Conservation (phyloP, 92 coral and sea anemone genomes). For the Palythoa grandis region DNA sequence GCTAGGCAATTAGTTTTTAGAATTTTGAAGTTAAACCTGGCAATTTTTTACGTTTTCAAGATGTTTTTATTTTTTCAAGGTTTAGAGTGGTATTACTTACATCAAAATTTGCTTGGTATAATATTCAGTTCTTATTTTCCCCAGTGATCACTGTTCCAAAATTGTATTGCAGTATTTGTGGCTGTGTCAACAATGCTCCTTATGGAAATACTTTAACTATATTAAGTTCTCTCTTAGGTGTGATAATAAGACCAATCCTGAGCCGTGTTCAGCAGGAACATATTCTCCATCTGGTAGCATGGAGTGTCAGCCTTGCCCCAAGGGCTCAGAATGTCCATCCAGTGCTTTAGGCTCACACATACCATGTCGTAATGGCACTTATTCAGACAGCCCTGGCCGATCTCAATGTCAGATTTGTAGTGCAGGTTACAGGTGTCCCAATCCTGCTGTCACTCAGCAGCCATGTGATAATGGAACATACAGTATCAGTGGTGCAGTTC, state of each 20-base stretch:
- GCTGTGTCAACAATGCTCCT: no score
- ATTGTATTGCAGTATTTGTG: no score
- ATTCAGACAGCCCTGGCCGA: constrained; percentile 60
- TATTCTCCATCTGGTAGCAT: constrained; percentile 43
- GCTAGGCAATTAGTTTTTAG: no score
- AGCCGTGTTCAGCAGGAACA: constrained; percentile 48
- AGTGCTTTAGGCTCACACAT: constrained; percentile 51
- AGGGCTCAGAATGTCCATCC: constrained; percentile 79
- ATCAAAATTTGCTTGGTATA: no score
- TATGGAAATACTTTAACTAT: no score
- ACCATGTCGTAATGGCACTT: constrained; percentile 84
- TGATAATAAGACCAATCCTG: constrained; percentile 26
- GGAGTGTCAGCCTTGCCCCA: constrained; percentile 71
- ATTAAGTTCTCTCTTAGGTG: no score
- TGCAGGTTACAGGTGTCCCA: constrained; percentile 75
- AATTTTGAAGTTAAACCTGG: no score
- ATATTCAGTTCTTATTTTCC: no score
- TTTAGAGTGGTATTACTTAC: no score
- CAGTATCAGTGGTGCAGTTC: constrained; percentile 58
- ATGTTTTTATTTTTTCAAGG: no score
- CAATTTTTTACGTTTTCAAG: no score
- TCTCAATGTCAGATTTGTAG: constrained; percentile 72
- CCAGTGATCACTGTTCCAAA: no score
- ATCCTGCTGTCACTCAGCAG: constrained; percentile 57
- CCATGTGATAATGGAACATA: constrained; percentile 74